Conservation (phyloP, 2,113 vertebrate species). For the Microtus pennsylvanicus region DNA sequence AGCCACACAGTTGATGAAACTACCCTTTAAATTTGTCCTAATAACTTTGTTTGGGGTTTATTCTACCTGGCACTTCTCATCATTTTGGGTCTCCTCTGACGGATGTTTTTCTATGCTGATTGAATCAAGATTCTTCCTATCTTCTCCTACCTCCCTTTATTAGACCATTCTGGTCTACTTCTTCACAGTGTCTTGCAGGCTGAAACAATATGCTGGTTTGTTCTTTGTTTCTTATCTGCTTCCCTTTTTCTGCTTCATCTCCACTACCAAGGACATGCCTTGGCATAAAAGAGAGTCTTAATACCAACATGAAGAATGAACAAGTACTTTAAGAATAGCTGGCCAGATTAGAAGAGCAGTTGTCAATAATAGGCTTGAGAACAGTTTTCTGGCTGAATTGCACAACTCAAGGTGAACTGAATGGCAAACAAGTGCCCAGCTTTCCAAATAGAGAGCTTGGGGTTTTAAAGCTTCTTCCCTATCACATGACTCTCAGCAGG, state of each 20-base stretch:
- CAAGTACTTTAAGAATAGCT: constrained; percentile 24
- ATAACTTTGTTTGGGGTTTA: not conserved
- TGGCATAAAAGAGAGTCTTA: constrained; percentile 5
- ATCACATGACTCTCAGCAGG: not conserved
- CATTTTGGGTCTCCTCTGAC: not conserved
- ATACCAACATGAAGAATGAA: not conserved
- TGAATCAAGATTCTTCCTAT: not conserved
- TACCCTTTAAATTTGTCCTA: not conserved
- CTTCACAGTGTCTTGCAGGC: not conserved
- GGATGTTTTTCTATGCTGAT: not conserved
- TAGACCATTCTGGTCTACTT: not conserved
- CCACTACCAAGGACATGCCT: not conserved
- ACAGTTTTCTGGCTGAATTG: not conserved
- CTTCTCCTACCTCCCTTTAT: not conserved
- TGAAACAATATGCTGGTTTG: not conserved
- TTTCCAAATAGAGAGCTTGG: not conserved
- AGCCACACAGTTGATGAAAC: not conserved
- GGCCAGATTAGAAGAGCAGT: constrained; percentile 4
- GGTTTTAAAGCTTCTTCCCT: not conserved
- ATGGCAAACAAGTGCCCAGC: not conserved
- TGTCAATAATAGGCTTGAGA: not conserved
- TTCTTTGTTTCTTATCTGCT: not conserved
- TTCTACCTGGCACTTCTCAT: not conserved
- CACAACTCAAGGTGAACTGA: not conserved
- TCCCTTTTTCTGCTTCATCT: not conserved